phyloP scores from a whole-genome alignment of 2,113 vertebrate species.

The Empidonax traillii region DNA sequence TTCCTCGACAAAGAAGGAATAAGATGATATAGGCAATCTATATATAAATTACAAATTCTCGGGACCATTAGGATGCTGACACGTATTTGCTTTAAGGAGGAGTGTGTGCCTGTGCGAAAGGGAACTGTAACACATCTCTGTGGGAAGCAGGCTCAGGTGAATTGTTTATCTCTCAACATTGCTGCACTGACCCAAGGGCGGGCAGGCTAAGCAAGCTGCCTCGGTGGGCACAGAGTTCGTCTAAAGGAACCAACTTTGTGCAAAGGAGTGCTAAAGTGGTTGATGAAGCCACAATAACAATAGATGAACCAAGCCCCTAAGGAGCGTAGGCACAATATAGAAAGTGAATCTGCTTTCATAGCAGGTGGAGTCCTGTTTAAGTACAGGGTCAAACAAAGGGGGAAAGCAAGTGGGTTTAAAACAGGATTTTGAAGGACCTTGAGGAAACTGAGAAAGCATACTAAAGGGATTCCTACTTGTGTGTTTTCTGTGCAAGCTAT shows the following conservation, averaged over 20 bases:
- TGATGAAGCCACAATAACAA: fast-evolving
- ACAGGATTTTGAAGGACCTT: neutral
- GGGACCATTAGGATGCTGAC: neutral
- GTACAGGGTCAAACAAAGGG: neutral
- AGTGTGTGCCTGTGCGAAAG: neutral
- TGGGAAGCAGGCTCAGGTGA: neutral
- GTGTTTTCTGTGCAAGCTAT: neutral
- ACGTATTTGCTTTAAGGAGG: neutral
- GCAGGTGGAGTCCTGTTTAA: neutral
- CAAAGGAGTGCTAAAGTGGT: neutral
- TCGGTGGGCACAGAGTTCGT: neutral
- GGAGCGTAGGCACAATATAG: neutral
- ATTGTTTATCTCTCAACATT: neutral
- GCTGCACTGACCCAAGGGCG: neutral
- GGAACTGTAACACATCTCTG: neutral
- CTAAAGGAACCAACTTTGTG: neutral
- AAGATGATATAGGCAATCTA: neutral
- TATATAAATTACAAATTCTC: slow-evolving; percentile 30
- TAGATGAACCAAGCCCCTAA: neutral
- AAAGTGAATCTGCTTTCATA: neutral
- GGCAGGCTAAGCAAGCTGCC: neutral
- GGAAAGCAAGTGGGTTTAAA: neutral
- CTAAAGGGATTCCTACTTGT: neutral
- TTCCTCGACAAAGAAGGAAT: slow-evolving; percentile 6
- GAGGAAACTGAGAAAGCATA: neutral